Evolutionary conservation across 2,888 invertebrate species (phyloP).

Genomic region (Panzeria rudis): DNA sequence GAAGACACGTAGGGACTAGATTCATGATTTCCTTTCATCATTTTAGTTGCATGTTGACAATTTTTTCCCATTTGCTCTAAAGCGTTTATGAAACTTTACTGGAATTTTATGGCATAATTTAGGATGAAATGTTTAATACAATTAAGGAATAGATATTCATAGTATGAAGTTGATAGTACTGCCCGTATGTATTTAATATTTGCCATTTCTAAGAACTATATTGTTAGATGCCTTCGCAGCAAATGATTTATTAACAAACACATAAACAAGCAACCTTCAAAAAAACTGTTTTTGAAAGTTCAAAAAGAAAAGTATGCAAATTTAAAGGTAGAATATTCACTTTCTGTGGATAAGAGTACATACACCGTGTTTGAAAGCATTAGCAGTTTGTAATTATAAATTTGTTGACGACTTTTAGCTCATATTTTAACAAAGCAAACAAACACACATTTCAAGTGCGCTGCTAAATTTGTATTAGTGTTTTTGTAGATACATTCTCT

Average conservation of each 20-base stretch:
- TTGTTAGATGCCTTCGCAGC: not conserved
- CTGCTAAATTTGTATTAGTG: not conserved
- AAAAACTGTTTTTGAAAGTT: not conserved
- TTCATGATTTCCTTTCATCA: slow-evolving; percentile 42
- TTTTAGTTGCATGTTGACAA: not conserved
- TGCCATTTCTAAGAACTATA: not conserved
- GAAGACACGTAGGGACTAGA: slow-evolving; percentile 34
- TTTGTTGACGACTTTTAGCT: not conserved
- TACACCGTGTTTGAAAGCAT: not conserved
- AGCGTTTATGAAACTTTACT: not conserved
- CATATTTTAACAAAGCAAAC: not conserved
- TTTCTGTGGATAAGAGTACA: not conserved
- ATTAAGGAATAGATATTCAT: not conserved
- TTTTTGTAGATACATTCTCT: not conserved
- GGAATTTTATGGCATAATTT: slow-evolving; percentile 15
- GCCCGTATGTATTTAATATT: not conserved
- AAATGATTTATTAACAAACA: not conserved
- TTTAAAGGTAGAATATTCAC: not conserved
- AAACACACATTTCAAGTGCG: not conserved
- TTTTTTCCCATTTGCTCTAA: not conserved
- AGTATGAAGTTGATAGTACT: not conserved
- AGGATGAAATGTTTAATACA: not conserved
- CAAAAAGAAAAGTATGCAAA: not conserved
- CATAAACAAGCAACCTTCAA: not conserved
- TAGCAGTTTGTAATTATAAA: not conserved